Conservation (phyloP, 1,140 invertebrate genomes). For the Odontomachus brunneus region DNA sequence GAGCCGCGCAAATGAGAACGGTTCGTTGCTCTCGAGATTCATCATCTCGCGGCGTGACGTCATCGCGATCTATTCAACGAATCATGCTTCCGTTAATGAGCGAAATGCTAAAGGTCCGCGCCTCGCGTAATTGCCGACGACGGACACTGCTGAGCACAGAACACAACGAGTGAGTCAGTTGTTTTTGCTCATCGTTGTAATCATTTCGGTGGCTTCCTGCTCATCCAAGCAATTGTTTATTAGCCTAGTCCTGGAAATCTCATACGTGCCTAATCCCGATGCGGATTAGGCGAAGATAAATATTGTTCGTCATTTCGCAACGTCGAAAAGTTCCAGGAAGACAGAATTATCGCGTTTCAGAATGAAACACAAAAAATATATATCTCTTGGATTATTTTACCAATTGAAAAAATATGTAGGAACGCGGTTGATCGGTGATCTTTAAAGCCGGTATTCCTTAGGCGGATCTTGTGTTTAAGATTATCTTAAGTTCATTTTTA, state of each 20-base stretch:
- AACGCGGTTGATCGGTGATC: not conserved
- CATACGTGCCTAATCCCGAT: constrained; percentile 5
- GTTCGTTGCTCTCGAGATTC: constrained; percentile 49
- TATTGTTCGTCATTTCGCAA: not conserved
- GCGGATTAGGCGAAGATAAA: constrained; percentile 10
- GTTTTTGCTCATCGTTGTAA: constrained; percentile 28
- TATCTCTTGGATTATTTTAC: too few relatives aligned
- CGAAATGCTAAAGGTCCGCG: constrained; percentile 52
- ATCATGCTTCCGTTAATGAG: constrained; percentile 39
- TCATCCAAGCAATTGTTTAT: constrained; percentile 2
- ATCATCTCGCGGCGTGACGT: constrained; percentile 15
- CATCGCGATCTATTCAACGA: constrained; percentile 42
- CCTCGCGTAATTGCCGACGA: constrained; percentile 63
- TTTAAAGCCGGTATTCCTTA: too few relatives aligned
- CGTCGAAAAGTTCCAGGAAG: not conserved
- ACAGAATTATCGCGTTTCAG: not conserved
- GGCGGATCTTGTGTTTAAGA: too few relatives aligned
- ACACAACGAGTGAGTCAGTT: constrained; percentile 36
- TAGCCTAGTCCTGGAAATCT: not conserved
- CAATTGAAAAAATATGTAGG: not conserved
- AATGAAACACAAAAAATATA: not conserved
- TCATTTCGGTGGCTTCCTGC: constrained; percentile 26
- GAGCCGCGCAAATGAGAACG: not conserved
- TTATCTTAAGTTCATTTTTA: too few relatives aligned
- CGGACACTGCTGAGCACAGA: constrained; percentile 31